Conservation (phyloP, 2,797 vertebrate species). For the Pterois miles region DNA sequence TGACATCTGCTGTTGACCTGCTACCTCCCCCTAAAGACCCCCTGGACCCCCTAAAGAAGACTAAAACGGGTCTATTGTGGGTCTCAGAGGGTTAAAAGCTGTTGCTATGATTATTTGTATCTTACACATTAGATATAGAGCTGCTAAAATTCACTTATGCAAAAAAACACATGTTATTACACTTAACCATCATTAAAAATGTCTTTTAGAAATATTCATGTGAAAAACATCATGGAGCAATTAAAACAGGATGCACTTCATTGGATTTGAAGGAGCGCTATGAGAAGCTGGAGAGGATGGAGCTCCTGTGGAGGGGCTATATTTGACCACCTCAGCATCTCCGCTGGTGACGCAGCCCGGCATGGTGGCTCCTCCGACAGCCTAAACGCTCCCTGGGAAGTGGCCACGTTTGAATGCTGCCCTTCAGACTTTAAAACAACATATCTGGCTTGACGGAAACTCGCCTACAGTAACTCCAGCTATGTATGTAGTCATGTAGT, state of each 20-base stretch:
- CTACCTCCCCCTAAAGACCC: no score
- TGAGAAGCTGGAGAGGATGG: conserved; percentile 36
- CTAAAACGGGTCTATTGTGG: no score
- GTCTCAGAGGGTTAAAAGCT: no score
- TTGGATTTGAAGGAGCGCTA: conserved; percentile 33
- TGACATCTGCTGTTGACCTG: no score
- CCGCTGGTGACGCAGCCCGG: conserved; percentile 48
- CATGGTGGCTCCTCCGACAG: conserved; percentile 51
- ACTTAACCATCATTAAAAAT: neutral
- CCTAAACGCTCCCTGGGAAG: conserved; percentile 51
- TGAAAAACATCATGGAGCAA: neutral
- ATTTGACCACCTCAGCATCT: conserved; percentile 68
- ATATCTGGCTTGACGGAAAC: conserved; percentile 10
- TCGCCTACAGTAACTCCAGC: neutral
- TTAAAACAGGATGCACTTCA: conserved; percentile 12
- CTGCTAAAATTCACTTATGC: neutral
- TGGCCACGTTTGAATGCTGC: conserved; percentile 16
- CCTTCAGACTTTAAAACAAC: conserved; percentile 40
- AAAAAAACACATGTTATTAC: neutral
- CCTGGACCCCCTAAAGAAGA: no score
- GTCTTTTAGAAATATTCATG: neutral
- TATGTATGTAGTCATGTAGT: neutral
- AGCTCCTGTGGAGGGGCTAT: conserved; percentile 65
- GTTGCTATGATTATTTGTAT: neutral
- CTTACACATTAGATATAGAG: neutral